These are phyloP conservation scores for Dendronephthya gigantea DNA, from an alignment of 64 coral and sea anemone genomes.

Conservation along the genomic window DNA sequence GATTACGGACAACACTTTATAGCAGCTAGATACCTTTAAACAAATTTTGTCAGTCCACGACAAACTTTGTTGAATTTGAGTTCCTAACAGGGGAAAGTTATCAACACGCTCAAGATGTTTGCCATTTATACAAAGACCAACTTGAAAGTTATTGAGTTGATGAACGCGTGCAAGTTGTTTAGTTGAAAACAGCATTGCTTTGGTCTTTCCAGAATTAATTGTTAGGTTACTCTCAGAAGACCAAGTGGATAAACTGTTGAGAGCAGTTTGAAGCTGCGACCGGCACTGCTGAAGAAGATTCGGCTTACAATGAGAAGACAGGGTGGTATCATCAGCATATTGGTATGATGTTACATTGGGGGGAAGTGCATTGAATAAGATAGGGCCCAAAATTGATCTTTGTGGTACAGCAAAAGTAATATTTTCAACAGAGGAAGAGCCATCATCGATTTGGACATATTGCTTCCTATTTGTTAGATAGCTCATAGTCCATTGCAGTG, in stretches of 20 bases:
- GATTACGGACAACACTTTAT: too few relatives aligned
- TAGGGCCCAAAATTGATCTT: not conserved
- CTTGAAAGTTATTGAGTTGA: not conserved
- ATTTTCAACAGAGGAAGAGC: too few relatives aligned
- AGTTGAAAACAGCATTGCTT: slow-evolving; percentile 7
- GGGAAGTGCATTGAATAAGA: slow-evolving; percentile 25
- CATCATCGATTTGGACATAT: slow-evolving; percentile 16
- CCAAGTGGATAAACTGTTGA: not conserved
- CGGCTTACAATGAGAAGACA: not conserved
- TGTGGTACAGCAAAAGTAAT: too few relatives aligned
- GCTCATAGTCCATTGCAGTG: not conserved
- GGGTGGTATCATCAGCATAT: slow-evolving; percentile 27
- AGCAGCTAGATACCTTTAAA: too few relatives aligned
- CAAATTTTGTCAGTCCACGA: too few relatives aligned
- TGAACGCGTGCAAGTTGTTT: not conserved
- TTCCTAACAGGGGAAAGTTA: too few relatives aligned
- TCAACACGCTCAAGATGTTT: too few relatives aligned
- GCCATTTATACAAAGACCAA: not conserved
- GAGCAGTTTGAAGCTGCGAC: not conserved
- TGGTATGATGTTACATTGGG: slow-evolving; percentile 13
- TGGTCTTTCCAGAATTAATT: not conserved
- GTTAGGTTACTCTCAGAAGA: not conserved
- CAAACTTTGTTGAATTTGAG: too few relatives aligned
- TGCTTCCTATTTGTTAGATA: not conserved
- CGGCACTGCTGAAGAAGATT: not conserved